Base-by-base conservation (phyloP, 1,140 invertebrate genomes). In the Lordiphosa clarofinis region DNA sequence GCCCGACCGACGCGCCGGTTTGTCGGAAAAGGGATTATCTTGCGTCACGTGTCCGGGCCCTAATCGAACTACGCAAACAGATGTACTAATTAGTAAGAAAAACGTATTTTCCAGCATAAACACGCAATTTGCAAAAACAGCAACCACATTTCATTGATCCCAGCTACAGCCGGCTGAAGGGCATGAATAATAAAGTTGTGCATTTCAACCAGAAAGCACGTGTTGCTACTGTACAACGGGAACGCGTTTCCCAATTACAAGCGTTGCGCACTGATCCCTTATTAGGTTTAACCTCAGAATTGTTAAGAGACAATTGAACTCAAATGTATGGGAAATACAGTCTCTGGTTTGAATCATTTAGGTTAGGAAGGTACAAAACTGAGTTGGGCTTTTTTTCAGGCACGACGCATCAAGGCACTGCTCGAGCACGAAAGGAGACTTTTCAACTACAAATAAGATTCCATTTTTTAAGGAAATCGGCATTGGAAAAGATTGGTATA, bases 81-180 rank as follows among this genome's bases (percentile, higher is more conserved):
- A 60, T 68, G 64, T 60, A 60, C 65, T 68, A 68, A 68, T 68
- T 68, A 68, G 65, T 43, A 48, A 60, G 33, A 31, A 68, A 68
- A 68, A 66, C 64, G 62, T 57, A 66, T 66, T 67, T 65, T 67
- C 39, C 61, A 57, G 64, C 61, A 50, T 47, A 67, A 66, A 68
- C 65, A 68, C 36, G 58, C 48, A 54, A 68, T 68, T 60, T 68
- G 43, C 65, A 59, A 67, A 68, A 68, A 49, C 64, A 68, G 37
- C 56, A 68, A 53, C 33, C 9, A 21, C 13, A 37, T 35, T 37
- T 49, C 13, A 13, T 10, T 33, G 9, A 49, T 21, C 24, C 13
- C 13, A 15, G 10, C 4, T 13, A 37, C 33, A 49, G 28, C 6
- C 21, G 28, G 33, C 48, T 44, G 48, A 60, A 68, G 55, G 47